A percentile compares a stretch with the other conserved stretches of the same genome.
Conservation (phyloP, 2,113 vertebrate genomes). For the Aptenodytes forsteri region DNA sequence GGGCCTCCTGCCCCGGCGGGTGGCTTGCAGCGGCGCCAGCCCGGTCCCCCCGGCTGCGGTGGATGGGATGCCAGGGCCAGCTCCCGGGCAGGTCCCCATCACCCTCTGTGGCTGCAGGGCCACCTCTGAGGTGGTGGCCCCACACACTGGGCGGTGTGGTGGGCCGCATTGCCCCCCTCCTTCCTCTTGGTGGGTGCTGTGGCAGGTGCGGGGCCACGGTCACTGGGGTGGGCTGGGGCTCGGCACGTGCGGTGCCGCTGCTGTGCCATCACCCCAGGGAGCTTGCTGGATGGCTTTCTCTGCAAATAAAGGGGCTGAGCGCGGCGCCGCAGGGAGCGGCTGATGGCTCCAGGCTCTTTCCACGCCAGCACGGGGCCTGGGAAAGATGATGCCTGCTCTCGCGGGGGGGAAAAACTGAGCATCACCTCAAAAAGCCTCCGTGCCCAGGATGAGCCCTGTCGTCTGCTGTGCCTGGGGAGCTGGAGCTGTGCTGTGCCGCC, state of each 20-base stretch:
- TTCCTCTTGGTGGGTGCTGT: background rate
- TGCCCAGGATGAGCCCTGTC: background rate
- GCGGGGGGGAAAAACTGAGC: fast-evolving
- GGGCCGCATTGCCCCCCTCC: fast-evolving
- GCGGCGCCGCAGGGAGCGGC: fast-evolving
- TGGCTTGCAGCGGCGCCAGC: background rate
- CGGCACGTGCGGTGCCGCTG: fast-evolving
- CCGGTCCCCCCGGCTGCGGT: fast-evolving
- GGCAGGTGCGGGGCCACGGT: fast-evolving
- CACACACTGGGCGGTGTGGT: fast-evolving
- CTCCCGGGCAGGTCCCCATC: background rate
- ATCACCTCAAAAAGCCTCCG: background rate
- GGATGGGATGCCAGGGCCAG: background rate
- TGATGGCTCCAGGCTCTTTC: background rate
- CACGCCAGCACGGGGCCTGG: background rate
- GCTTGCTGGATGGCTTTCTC: background rate
- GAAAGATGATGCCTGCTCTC: background rate
- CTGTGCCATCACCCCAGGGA: background rate
- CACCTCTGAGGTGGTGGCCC: background rate
- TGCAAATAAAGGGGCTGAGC: background rate
- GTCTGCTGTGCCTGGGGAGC: fast-evolving
- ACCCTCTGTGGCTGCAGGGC: background rate
- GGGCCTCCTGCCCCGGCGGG: background rate
- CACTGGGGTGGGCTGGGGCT: background rate
- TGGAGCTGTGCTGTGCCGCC: fast-evolving